Conservation (phyloP, 2,888 invertebrate genomes). For the Acrocyrtus sp. region DNA sequence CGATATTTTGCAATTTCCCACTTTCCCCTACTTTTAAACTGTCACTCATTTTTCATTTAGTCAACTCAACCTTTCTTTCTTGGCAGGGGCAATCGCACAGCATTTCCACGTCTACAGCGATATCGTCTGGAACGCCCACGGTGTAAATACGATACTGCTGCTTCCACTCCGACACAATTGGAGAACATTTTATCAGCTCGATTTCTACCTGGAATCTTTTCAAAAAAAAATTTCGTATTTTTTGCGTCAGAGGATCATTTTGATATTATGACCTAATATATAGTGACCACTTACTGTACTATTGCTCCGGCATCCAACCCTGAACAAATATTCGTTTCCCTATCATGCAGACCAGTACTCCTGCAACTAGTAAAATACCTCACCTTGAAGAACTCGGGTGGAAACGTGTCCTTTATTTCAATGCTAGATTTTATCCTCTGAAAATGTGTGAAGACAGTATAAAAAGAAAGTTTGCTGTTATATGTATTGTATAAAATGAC, state of each 20-base stretch:
- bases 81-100: constrained; percentile 71
- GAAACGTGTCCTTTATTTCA: constrained; percentile 42
- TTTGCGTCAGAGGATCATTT: no score
- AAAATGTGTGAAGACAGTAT: neutral
- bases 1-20: neutral
- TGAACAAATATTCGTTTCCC: constrained; percentile 26
- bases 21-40: neutral
- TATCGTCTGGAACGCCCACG: constrained; percentile 69
- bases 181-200: constrained; percentile 46
- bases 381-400: constrained; percentile 36
- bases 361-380: constrained; percentile 41
- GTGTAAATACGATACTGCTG: constrained; percentile 67
- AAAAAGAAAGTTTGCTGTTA: neutral
- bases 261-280: no score
- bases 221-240: no score
- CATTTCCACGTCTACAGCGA: constrained; percentile 68
- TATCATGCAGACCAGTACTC: neutral
- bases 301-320: constrained; percentile 17
- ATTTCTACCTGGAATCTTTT: constrained; percentile 44
- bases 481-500: neutral
- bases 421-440: constrained; percentile 43
- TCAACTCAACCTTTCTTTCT: neutral
- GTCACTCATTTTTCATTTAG: no score
- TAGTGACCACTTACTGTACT: constrained; percentile 36
- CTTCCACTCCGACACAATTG: constrained; percentile 37